Evolutionary conservation across 2,888 invertebrate species (phyloP).

Genomic region (Rapana venosa): DNA sequence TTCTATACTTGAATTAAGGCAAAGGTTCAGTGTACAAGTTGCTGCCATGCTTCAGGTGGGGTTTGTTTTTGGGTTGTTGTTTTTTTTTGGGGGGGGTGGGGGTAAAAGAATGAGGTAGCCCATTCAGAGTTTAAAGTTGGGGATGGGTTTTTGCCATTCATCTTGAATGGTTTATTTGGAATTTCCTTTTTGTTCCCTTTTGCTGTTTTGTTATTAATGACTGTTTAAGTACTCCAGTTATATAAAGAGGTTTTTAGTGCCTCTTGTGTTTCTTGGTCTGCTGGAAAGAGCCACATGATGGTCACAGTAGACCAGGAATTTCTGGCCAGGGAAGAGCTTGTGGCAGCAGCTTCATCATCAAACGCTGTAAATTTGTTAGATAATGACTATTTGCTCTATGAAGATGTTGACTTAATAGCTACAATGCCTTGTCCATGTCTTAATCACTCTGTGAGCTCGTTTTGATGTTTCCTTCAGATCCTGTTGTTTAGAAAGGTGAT

Average conservation of each 20-base stretch:
- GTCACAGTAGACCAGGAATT: neutral
- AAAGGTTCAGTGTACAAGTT: conserved; percentile 21
- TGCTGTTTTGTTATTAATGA: no score
- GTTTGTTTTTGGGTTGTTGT: neutral
- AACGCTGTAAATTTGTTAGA: conserved; percentile 24
- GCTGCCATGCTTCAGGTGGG: conserved; percentile 22
- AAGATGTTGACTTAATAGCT: neutral
- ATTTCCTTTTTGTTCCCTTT: no score
- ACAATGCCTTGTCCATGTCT: neutral
- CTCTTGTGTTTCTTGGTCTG: neutral
- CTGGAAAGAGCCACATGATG: neutral
- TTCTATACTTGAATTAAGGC: neutral
- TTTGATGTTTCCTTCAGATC: neutral
- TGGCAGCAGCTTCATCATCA: conserved; percentile 40
- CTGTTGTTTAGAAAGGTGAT: conserved; percentile 16
- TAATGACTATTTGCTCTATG: neutral
- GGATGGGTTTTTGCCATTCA: no score
- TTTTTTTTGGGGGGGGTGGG: no score
- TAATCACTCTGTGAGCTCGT: conserved; percentile 24
- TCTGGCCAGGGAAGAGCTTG: neutral
- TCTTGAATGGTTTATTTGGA: no score
- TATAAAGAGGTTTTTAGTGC: no score
- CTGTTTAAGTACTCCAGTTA: no score
- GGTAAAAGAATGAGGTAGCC: neutral
- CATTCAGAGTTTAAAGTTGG: no score